Base-by-base conservation (phyloP, 1,140 invertebrate species). In the Caenorhabditis inopinata region DNA sequence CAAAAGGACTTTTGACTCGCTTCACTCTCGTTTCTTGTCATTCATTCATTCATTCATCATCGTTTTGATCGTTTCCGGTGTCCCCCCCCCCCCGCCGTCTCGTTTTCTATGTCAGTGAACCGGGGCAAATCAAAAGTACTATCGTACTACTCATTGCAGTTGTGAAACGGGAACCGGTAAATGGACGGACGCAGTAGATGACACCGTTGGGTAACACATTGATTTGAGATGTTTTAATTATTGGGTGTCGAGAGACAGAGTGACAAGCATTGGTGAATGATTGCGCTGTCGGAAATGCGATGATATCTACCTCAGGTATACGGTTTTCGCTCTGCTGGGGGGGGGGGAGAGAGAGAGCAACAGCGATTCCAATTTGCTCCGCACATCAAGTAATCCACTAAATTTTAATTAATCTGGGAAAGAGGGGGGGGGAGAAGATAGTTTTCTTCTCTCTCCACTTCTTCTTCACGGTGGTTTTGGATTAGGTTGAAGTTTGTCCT, bases 31-130 rank as follows among this genome's bases (percentile, higher is more conserved):
- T 51, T 25, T 7, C 0, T 51, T 25, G 2, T 25, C 14, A 58
- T 58, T 29, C 51, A 29, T 32, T 58, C 21, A 11, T 14, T 42
- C 58, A 68, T 32, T 38, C 58, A 68, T 68, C 58, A 68, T 68
- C 35, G 38, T 68, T 38, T n/a, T 29, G 29, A 68, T 32, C 58
- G 23, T 68, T 68, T 68, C 58, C 58, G 58, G 58, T 68, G 58
- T 68, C 32, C 35, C 51, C 51, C n/a, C 9, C 16, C n/a, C 58
- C 29, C 23, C 42, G 38, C 38, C 38, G n/a, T 58, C 27, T 32
- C 7, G n/a, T 9, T 23, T 25, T 58, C 32, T 58, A 32, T 58
- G 38, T 68, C 58, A 68, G n/a, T 38, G 16, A 68, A 42, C 11
- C 11, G 12, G 11, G 16, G 27, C 23, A 3, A 58, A 18, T 38